Evolutionary conservation across 2,888 invertebrate genomes (phyloP).

Genomic region (Andricus quercusramuli): DNA sequence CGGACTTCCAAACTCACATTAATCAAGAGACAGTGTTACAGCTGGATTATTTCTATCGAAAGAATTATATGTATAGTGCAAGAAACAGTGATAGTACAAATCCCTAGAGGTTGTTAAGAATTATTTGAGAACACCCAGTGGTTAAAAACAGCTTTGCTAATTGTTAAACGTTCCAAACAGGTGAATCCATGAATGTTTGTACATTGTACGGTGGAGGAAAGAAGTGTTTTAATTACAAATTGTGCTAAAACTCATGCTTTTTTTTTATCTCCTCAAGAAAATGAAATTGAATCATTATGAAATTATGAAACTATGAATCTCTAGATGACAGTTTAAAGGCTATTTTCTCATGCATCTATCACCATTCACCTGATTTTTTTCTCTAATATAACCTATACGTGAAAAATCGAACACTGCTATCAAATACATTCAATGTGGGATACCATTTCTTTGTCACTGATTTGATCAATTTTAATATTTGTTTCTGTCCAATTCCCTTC

Average conservation of each 20-base stretch:
- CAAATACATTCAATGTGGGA: conserved; percentile 22
- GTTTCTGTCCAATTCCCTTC: too few relatives aligned
- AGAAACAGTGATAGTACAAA: conserved; percentile 21
- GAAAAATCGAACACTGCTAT: conserved; percentile 5
- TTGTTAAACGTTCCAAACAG: conserved; percentile 5
- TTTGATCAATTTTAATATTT: too few relatives aligned
- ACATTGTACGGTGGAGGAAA: neutral
- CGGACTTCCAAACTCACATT: neutral
- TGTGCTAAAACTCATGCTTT: conserved; percentile 33
- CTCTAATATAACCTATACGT: neutral
- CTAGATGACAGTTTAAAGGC: conserved; percentile 13
- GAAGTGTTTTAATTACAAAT: conserved; percentile 11
- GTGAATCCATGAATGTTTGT: conserved; percentile 19
- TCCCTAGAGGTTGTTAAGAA: neutral
- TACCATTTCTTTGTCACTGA: neutral
- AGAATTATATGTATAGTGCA: conserved; percentile 32
- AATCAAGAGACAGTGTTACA: neutral
- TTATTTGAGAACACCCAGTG: conserved; percentile 20
- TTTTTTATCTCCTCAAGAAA: neutral
- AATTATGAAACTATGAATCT: neutral
- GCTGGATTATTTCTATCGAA: conserved; percentile 30
- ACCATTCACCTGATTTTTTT: conserved; percentile 14
- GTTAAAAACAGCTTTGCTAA: conserved; percentile 19
- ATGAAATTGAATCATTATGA: neutral
- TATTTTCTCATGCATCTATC: conserved; percentile 32